Conservation (phyloP, 1,140 invertebrate species). For the Zaprionus gabonicus region DNA sequence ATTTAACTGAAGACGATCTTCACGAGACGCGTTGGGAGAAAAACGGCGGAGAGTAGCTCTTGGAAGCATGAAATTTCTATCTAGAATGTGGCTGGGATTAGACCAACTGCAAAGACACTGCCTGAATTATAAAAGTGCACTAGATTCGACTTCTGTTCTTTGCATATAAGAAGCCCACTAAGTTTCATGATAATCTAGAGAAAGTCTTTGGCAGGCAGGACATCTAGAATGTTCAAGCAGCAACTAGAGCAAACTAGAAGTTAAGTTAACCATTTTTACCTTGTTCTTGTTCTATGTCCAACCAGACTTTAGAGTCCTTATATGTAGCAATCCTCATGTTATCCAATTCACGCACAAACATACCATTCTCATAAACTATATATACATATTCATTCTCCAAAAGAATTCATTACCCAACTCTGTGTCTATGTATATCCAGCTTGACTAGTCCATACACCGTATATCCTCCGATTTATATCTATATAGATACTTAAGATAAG, state of each 20-base stretch:
- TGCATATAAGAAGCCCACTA: conserved; percentile 86
- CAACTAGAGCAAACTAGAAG: conserved; percentile 48
- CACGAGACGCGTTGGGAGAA: too few species aligned
- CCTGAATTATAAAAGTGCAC: conserved; percentile 84
- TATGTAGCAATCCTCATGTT: conserved; percentile 61
- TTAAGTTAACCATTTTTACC: conserved; percentile 58
- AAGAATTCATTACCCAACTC: conserved; percentile 20
- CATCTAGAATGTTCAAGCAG: conserved; percentile 37
- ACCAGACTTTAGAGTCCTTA: conserved; percentile 69
- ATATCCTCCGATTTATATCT: conserved; percentile 53
- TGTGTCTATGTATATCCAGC: conserved; percentile 23
- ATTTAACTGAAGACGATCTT: too few species aligned
- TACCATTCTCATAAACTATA: conserved; percentile 16
- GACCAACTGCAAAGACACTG: conserved; percentile 84
- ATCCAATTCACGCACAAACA: not conserved
- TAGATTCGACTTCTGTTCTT: conserved; percentile 87
- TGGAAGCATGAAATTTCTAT: conserved; percentile 82
- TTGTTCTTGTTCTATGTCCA: conserved; percentile 41
- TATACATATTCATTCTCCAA: conserved; percentile 42
- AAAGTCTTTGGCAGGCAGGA: conserved; percentile 78
- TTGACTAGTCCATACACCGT: not conserved
- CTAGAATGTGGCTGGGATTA: conserved; percentile 92
- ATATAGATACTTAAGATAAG: conserved; percentile 61
- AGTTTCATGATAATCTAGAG: conserved; percentile 86
- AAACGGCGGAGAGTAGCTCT: too few species aligned